Percentiles rank a stretch among this genome's conserved stretches.
These are phyloP conservation scores for Opisthocomus hoazin DNA, from an alignment of 2,113 vertebrate genomes.

Conservation along the genomic window DNA sequence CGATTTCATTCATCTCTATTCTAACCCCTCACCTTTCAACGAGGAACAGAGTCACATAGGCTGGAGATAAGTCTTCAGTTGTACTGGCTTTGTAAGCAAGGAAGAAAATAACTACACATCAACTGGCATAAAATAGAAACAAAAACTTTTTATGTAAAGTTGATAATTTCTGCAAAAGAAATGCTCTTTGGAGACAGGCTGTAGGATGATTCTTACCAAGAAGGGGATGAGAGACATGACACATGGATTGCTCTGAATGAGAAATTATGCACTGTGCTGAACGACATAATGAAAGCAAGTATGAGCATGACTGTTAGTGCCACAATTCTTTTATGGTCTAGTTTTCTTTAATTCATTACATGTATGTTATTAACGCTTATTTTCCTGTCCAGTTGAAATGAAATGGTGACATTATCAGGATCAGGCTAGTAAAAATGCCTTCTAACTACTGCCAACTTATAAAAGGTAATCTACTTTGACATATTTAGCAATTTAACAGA, in stretches of 20 bases:
- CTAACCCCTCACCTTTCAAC: background rate
- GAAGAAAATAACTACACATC: background rate
- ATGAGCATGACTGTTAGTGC: rapidly evolving
- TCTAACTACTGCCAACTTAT: background rate
- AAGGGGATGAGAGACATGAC: background rate
- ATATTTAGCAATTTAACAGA: background rate
- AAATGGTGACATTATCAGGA: background rate
- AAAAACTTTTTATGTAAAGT: background rate
- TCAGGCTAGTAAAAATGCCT: background rate
- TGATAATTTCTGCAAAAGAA: background rate
- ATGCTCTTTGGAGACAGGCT: background rate
- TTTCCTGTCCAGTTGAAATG: background rate
- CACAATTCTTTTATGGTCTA: background rate
- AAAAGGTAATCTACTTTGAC: background rate
- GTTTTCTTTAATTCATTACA: background rate
- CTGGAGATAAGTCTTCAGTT: background rate
- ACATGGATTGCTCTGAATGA: background rate
- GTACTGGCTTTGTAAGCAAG: background rate
- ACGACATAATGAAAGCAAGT: background rate
- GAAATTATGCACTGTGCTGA: background rate
- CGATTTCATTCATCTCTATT: background rate
- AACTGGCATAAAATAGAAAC: background rate
- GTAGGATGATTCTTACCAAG: background rate
- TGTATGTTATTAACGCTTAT: background rate
- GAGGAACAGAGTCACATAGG: background rate